Percentiles rank a stretch among this genome's conserved stretches.
phyloP scores from a whole-genome alignment of 2,888 invertebrate genomes.

The Catocala fraxini region DNA sequence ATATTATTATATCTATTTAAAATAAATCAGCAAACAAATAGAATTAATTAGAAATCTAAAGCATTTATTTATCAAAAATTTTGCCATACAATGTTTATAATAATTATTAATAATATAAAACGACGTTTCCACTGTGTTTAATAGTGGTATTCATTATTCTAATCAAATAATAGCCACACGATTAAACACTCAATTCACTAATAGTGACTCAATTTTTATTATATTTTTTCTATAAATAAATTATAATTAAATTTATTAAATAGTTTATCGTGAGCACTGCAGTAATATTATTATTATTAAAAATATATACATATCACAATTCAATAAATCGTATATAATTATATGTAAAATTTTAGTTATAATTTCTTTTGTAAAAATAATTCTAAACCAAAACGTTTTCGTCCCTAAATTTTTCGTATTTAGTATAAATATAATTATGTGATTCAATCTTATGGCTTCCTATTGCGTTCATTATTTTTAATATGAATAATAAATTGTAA shows the following conservation, averaged over 20 bases:
- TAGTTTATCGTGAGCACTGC: neutral
- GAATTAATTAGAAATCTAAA: too few relatives aligned
- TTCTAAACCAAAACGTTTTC: slow-evolving; percentile 29
- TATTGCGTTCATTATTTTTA: slow-evolving; percentile 19
- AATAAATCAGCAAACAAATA: neutral
- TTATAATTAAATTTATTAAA: too few relatives aligned
- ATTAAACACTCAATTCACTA: too few relatives aligned
- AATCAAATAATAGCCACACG: too few relatives aligned
- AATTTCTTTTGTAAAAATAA: slow-evolving; percentile 47
- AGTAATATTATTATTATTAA: slow-evolving; percentile 4
- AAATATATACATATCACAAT: slow-evolving; percentile 41
- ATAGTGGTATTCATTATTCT: too few relatives aligned
- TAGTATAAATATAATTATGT: slow-evolving; percentile 24
- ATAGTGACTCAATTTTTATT: too few relatives aligned
- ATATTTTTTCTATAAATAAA: too few relatives aligned
- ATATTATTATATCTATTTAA: neutral
- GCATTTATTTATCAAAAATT: too few relatives aligned
- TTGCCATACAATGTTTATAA: too few relatives aligned
- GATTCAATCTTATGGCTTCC: slow-evolving; percentile 43
- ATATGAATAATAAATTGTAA: slow-evolving; percentile 19
- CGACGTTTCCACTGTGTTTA: too few relatives aligned
- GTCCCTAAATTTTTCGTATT: slow-evolving; percentile 22
- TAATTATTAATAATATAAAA: too few relatives aligned
- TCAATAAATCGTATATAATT: slow-evolving; percentile 25
- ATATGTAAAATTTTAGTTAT: slow-evolving; percentile 17